Conservation (phyloP, 2,113 vertebrate genomes). For the Uria lomvia region DNA sequence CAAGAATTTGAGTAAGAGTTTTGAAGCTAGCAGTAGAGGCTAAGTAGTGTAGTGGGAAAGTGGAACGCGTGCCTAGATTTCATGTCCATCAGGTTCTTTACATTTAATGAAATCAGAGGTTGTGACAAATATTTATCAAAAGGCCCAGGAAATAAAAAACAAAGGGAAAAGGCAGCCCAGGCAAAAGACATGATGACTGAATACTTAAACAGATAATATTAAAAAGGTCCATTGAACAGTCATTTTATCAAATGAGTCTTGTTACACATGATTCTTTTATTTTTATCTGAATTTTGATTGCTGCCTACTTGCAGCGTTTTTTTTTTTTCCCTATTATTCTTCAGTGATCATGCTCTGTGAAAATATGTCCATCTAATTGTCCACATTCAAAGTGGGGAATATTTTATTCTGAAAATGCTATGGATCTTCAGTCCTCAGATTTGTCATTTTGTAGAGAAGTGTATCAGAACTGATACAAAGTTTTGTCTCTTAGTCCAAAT, state of each 20-base stretch:
- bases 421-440: neutral
- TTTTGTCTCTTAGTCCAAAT: neutral
- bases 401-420: neutral
- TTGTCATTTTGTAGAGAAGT: neutral
- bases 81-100: neutral
- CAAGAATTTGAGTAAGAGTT: neutral
- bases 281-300: neutral
- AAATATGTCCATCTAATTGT: neutral
- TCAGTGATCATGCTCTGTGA: neutral
- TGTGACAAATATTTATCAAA: neutral
- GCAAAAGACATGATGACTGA: neutral
- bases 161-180: neutral
- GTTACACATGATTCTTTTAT: neutral
- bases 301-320: neutral
- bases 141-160: neutral
- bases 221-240: neutral
- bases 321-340: neutral
- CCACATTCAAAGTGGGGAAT: neutral
- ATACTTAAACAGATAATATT: neutral
- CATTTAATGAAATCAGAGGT: neutral
- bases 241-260: neutral
- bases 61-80: neutral
- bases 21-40: neutral
- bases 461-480: neutral
- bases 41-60: neutral